Evolutionary conservation across 2,888 invertebrate genomes (phyloP), one percentile per base, ranked within the genome.

Genomic region (Selenia dentaria): DNA sequence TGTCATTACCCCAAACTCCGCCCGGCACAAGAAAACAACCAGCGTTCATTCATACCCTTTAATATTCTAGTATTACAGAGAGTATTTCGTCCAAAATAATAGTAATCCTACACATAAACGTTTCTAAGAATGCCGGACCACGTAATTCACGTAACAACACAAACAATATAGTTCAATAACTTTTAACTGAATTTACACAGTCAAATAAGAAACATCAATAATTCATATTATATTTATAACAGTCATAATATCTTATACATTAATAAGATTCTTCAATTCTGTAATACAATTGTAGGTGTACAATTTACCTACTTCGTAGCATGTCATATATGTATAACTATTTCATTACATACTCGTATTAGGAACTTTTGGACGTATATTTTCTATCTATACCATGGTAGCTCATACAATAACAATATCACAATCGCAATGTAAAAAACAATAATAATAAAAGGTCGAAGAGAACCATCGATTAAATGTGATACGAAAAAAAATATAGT

Each of bases 21-120:
- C 57, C 46, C 54, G 37, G 54, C 52, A 40, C 45, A 67, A 55
- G 54, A 58, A 70, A 71, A 66, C 67, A 66, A 57, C 56, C 56
- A 57, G 54, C 53, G 57, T 70, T 64, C 70, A 73, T 70, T 73
- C 67, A 70, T 67, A 64, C 56, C 46, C 52, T 71, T 71, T 72
- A 70, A 69, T 73, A 67, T 61, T 59, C 57, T 57, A 63, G 36
- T 54, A 56, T 50, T 62, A 64, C 64, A 61, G 62, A 61, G 62
- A 67, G 64, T 50, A 55, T 49, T 54, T 42, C 35, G 26, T 25
- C 39, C 40, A 36, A 46, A 31, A 34, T 39, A 28, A 35, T 34
- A 24, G 25, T 35, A 40, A 45, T 12, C 29, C 38, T 52, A 47
- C 41, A 50, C 43, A 40, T 50, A 47, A 47, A 42, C 51, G 27